Conservation (phyloP, 2,888 invertebrate genomes). For the Aelia acuminata region DNA sequence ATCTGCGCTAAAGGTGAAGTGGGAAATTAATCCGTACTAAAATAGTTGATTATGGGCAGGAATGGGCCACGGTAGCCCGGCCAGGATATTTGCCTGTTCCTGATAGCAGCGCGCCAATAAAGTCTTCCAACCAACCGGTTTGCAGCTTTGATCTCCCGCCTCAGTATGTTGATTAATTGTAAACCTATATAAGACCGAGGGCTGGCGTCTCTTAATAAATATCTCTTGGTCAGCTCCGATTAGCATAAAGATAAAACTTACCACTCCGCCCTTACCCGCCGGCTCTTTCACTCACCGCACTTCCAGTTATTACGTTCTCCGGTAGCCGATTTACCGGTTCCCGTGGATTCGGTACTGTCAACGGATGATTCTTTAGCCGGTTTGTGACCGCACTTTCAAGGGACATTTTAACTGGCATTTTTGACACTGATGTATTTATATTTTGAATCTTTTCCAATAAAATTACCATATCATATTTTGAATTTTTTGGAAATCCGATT, state of each 20-base stretch:
- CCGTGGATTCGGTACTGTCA: not conserved
- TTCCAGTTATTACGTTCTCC: not conserved
- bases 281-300: not conserved
- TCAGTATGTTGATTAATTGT: constrained; percentile 38
- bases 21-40: constrained; percentile 16
- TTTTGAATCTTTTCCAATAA: too few species aligned
- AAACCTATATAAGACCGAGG: constrained; percentile 39
- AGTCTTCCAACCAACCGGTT: constrained; percentile 20
- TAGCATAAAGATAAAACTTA: constrained; percentile 39
- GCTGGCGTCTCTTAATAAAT: constrained; percentile 39
- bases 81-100: constrained; percentile 19
- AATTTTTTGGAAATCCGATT: too few species aligned
- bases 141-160: constrained; percentile 28
- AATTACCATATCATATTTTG: too few species aligned
- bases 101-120: constrained; percentile 17
- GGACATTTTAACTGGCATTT: too few species aligned
- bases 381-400: not conserved
- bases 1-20: constrained; percentile 33
- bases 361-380: not conserved
- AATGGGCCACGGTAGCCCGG: not conserved
- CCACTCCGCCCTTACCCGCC: not conserved
- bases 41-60: constrained; percentile 6
- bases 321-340: not conserved
- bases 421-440: too few species aligned
- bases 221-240: constrained; percentile 7